A percentile compares a stretch with the other conserved stretches of the same genome.
These are phyloP conservation scores for Tetragonula clypearis DNA, from an alignment of 1,140 invertebrate species.

Conservation along the genomic window DNA sequence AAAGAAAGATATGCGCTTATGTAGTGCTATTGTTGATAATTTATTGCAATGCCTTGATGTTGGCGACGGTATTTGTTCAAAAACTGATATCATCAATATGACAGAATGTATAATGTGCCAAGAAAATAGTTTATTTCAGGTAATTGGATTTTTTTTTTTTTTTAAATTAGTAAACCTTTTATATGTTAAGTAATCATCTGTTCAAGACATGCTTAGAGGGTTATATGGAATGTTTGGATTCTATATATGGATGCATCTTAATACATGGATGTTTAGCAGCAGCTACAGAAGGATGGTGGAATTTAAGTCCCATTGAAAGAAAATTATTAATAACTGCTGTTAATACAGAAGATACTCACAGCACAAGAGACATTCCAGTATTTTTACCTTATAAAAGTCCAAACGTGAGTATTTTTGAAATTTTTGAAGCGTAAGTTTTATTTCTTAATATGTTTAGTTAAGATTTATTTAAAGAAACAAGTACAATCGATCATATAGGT, in stretches of 20 bases:
- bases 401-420: conserved; percentile 83
- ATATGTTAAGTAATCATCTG: conserved; percentile 46
- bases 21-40: conserved; percentile 88
- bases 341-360: conserved; percentile 84
- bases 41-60: conserved; percentile 88
- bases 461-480: conserved; percentile 1
- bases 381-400: conserved; percentile 92
- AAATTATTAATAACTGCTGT: conserved; percentile 88
- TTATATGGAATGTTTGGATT: conserved; percentile 89
- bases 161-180: background rate
- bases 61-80: conserved; percentile 83
- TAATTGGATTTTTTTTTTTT: conserved; percentile 69
- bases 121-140: conserved; percentile 89
- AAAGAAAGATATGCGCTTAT: conserved; percentile 89
- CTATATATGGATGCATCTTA: conserved; percentile 90
- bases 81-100: conserved; percentile 85
- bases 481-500: conserved; percentile 82
- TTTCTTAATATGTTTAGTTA: background rate
- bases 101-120: conserved; percentile 86
- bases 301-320: conserved; percentile 87
- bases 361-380: conserved; percentile 89
- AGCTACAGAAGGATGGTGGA: conserved; percentile 91
- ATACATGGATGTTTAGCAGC: conserved; percentile 89
- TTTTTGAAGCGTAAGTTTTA: background rate
- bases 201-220: conserved; percentile 88